These are phyloP conservation scores for Hemicordylus capensis DNA, from an alignment of 2,113 vertebrate genomes.

Conservation along the genomic window DNA sequence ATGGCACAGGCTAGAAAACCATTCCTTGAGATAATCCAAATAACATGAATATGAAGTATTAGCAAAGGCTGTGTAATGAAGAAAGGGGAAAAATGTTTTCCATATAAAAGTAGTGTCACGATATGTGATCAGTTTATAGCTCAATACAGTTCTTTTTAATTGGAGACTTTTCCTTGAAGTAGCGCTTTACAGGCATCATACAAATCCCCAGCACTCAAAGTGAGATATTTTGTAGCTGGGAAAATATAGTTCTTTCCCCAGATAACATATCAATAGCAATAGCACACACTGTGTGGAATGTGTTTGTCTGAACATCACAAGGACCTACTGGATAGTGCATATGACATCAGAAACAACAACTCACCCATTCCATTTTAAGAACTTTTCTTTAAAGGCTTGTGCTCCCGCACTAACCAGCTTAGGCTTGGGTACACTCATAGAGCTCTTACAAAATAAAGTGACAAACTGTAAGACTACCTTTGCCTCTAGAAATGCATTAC, in stretches of 20 bases:
- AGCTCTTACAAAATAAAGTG: background rate
- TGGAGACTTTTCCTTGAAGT: background rate
- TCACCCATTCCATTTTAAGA: background rate
- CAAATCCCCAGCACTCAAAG: background rate
- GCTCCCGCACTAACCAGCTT: background rate
- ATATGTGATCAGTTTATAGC: background rate
- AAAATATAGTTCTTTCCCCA: background rate
- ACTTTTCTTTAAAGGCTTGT: background rate
- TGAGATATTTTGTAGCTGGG: background rate
- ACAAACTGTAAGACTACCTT: background rate
- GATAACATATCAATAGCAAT: background rate
- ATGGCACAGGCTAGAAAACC: background rate
- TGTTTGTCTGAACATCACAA: background rate
- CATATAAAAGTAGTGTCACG: background rate
- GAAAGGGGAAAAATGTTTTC: slow-evolving; percentile 6
- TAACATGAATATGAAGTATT: slow-evolving; percentile 40
- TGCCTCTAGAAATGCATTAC: background rate
- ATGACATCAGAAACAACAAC: background rate
- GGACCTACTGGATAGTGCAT: background rate
- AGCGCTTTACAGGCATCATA: background rate
- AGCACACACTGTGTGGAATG: no score
- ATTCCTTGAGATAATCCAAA: slow-evolving; percentile 29
- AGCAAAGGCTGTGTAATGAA: slow-evolving; percentile 19
- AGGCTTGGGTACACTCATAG: background rate
- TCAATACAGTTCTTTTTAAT: background rate